A percentile compares a stretch with the other conserved stretches of the same genome.
These are phyloP conservation scores for Coreius guichenoti DNA, from an alignment of 2,797 vertebrate species.

Conservation along the genomic window DNA sequence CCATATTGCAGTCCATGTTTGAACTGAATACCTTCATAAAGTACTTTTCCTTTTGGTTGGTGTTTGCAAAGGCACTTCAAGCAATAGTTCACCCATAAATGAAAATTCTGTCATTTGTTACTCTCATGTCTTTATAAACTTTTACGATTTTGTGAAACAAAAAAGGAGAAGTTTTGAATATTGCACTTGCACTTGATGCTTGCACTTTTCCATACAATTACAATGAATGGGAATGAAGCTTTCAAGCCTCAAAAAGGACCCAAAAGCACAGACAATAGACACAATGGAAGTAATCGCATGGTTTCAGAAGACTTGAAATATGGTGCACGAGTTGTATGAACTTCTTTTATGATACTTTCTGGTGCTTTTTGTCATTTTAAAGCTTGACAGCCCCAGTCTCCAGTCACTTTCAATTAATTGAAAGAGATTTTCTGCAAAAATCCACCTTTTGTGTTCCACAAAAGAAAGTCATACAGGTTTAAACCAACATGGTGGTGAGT, in stretches of 20 bases:
- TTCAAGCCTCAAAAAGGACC: conserved; percentile 6
- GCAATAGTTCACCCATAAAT: background rate
- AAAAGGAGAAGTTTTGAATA: background rate
- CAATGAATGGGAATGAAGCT: conserved; percentile 13
- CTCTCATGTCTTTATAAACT: background rate
- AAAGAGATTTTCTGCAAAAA: conserved; percentile 23
- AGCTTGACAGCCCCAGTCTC: background rate
- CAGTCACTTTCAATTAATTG: background rate
- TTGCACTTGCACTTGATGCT: background rate
- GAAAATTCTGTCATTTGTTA: background rate
- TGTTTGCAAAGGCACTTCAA: background rate
- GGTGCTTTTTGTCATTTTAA: conserved; percentile 13
- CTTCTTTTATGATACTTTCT: background rate
- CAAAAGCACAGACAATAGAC: conserved; percentile 4
- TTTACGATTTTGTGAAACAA: background rate
- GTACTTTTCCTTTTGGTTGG: background rate
- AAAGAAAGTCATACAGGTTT: conserved; percentile 20
- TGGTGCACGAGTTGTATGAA: background rate
- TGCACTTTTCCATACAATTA: conserved; percentile 2
- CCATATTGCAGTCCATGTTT: background rate
- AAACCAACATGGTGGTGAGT: background rate
- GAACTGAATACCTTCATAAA: background rate
- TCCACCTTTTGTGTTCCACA: conserved; percentile 14
- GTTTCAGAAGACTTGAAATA: conserved; percentile 16
- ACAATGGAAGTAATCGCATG: background rate